Base-by-base conservation (phyloP, 2,888 invertebrate genomes). In the Calameuta pallipes region DNA sequence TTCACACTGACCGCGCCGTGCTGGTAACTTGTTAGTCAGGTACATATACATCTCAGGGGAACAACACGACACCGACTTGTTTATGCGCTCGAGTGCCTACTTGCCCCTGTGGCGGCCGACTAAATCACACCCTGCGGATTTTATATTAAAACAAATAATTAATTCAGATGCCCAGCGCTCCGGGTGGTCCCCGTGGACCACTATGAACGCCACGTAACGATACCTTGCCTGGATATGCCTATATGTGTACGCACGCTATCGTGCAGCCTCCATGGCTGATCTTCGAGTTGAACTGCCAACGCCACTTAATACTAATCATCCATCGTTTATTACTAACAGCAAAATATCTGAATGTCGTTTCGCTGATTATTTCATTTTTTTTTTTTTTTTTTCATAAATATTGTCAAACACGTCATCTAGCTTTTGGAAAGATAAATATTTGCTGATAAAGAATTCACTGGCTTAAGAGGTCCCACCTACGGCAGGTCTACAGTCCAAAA, bases 81-180 rank as follows among this genome's bases (percentile, higher is more conserved):
- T 91, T 91, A 91, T 91, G 89, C 85, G 85, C 83, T 86, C 84
- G 82, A 79, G 79, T 70, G 81, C 81, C 81, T 83, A 85, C 84
- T 85, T 85, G 85, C 85, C 87, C 89, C 87, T 81, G 88, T 86
- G 87, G 87, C 88, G 90, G 87, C 86, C 87, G 88, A 87, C 89
- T 91, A 91, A 90, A 91, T 91, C 90, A 91, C 89, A 88, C 87
- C 90, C 89, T 86, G 89, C 86, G 88, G 90, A 90, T 90, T 90
- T 90, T 89, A 91, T 90, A 91, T 91, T 91, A 90, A 91, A 91
- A 90, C 89, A 91, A 91, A 91, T 91, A 90, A 91, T 91, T 91
- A 91, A 91, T 91, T 91, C 90, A 86, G 89, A 87, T 89, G 87
- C 87, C 82, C 82, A 69, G 78, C 90, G 75, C 90, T 83, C 87